Base-by-base conservation (phyloP, 2,888 invertebrate genomes). In the Acrobasis consociella region DNA sequence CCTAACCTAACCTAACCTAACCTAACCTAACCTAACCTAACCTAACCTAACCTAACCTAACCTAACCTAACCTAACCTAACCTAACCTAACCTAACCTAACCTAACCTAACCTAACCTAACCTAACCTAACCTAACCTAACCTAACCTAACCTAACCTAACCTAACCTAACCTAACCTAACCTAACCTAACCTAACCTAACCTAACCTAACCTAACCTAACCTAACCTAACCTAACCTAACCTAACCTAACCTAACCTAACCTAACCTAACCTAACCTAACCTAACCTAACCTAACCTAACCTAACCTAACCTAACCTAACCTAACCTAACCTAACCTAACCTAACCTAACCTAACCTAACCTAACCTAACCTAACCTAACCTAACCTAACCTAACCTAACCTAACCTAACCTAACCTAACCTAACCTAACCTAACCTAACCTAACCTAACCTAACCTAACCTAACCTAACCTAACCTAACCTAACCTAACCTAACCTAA, bases 11-110 rank as follows among this genome's bases (percentile, higher is more conserved):
- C 49, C 49, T 22, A 31, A n/a, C 22, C 49, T 39, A 49, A 37
- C 37, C 53, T 37, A 31, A 53, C 53, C 37, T 53, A 53, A 37
- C 53, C 53, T 37, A 38, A 53, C 37, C 37, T 53, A 37, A 53
- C 53, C 60, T 60, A 38, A 53, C 53, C 53, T 38, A 53, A 38
- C 53, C 58, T 58, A 58, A 53, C 65, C 65, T 60, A 62, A 65
- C 65, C 65, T 60, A 63, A 65, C 65, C 65, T 60, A 65, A 65
- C 65, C 65, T 60, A 63, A 65, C 65, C 65, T 60, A 62, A 65
- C 65, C 65, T 60, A 37, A 37, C 38, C 51, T 51, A 22, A 49
- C 46, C 49, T 16, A 49, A 46, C 46, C 49, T 46, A 15, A 46
- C 49, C 31, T 16, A 38, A 49, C 49, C 49, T 22, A 31, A n/a